Conservation (phyloP, 2,888 invertebrate species). For the Drosophila mimetica region DNA sequence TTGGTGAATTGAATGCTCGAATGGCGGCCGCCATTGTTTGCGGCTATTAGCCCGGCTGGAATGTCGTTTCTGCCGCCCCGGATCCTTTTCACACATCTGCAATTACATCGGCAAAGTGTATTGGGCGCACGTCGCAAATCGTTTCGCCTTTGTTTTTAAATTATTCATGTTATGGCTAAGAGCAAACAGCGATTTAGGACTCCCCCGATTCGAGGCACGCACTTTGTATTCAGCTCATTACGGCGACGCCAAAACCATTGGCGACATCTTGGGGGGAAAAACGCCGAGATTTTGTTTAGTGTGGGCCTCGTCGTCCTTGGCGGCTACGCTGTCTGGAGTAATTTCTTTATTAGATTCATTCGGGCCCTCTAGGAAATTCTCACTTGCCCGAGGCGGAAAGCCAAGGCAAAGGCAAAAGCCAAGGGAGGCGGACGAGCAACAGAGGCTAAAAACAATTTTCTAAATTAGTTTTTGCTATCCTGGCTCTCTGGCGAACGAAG, state of each 20-base stretch:
- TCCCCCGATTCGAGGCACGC: slow-evolving; percentile 46
- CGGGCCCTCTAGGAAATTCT: slow-evolving; percentile 50
- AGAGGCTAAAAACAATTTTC: slow-evolving; percentile 71
- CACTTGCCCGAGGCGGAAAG: slow-evolving; percentile 29
- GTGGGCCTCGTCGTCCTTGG: slow-evolving; percentile 57
- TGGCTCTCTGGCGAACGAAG: not conserved
- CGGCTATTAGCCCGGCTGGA: slow-evolving; percentile 24
- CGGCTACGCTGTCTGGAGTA: slow-evolving; percentile 56
- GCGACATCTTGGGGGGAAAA: slow-evolving; percentile 55
- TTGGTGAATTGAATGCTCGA: slow-evolving; percentile 53
- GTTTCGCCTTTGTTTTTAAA: slow-evolving; percentile 61
- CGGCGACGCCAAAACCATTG: slow-evolving; percentile 59
- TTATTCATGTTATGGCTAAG: slow-evolving; percentile 65
- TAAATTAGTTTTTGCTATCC: slow-evolving; percentile 60
- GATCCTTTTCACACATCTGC: slow-evolving; percentile 42
- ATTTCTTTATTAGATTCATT: slow-evolving; percentile 78
- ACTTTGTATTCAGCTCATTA: slow-evolving; percentile 79
- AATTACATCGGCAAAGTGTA: slow-evolving; percentile 42
- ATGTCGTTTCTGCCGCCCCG: slow-evolving; percentile 16
- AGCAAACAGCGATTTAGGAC: slow-evolving; percentile 62
- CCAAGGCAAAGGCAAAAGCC: slow-evolving; percentile 5
- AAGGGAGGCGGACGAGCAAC: slow-evolving; percentile 24
- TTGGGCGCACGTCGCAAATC: slow-evolving; percentile 55
- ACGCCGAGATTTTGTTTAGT: slow-evolving; percentile 37
- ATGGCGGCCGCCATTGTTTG: slow-evolving; percentile 30